Evolutionary conservation across 2,113 vertebrate genomes (phyloP).

Genomic region (Bambusicola thoracicus): DNA sequence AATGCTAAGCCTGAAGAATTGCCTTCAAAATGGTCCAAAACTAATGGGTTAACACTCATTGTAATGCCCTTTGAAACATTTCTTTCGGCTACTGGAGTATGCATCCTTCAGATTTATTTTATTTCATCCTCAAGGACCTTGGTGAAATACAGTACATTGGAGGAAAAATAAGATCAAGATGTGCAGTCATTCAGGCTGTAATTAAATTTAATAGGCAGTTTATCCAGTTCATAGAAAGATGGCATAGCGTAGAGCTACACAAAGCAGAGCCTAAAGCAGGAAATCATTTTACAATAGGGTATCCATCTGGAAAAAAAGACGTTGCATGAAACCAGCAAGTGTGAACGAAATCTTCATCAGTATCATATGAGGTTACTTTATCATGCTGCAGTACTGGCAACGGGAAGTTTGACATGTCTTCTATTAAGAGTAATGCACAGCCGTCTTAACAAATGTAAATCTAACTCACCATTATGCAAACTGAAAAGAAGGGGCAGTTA

Average conservation of each 20-base stretch:
- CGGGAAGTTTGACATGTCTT: constrained; percentile 49
- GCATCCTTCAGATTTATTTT: constrained; percentile 74
- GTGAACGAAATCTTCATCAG: constrained; percentile 80
- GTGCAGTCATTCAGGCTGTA: constrained; percentile 77
- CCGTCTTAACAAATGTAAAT: constrained; percentile 74
- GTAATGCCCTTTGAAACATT: constrained; percentile 40
- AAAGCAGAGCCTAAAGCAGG: constrained; percentile 75
- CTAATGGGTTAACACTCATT: constrained; percentile 43
- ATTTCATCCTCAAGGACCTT: constrained; percentile 75
- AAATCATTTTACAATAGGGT: constrained; percentile 79
- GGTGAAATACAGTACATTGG: constrained; percentile 73
- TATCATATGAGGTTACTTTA: constrained; percentile 69
- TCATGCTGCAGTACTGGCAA: constrained; percentile 49
- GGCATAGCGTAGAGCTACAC: constrained; percentile 71
- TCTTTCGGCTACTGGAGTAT: constrained; percentile 27
- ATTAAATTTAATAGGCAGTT: constrained; percentile 86
- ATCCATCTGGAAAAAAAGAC: constrained; percentile 84
- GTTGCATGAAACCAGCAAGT: constrained; percentile 72
- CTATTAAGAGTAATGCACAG: constrained; percentile 73
- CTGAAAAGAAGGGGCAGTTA: constrained; percentile 72
- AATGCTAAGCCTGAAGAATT: constrained; percentile 11
- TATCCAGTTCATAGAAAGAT: constrained; percentile 79
- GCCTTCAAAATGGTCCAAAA: not conserved
- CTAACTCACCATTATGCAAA: constrained; percentile 74
- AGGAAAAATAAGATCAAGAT: constrained; percentile 76